phyloP scores from a whole-genome alignment of 1,140 invertebrate species.

The Pemphigus obesinymphae region DNA sequence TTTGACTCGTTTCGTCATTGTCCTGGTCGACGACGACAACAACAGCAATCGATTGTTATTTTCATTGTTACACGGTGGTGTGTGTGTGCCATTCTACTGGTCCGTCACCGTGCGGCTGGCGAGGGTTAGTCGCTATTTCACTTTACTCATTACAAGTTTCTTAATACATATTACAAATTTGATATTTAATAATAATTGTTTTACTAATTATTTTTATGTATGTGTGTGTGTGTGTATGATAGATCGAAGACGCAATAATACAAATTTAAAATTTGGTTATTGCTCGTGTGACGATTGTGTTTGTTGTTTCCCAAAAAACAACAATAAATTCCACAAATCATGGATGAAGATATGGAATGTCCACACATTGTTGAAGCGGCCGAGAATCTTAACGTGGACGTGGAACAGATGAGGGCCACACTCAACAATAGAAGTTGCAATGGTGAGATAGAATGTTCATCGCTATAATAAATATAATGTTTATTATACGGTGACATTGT shows the following conservation, averaged over 20 bases:
- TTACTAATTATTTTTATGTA: not conserved
- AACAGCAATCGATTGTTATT: not conserved
- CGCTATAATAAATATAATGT: not conserved
- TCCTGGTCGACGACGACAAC: not conserved
- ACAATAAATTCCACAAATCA: not conserved
- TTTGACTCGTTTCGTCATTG: not conserved
- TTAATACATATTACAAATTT: not conserved
- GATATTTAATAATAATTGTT: not conserved
- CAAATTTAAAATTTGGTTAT: not conserved
- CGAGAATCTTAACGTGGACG: not conserved
- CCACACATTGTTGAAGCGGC: not conserved
- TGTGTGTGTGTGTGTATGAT: not conserved
- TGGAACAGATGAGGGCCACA: not conserved
- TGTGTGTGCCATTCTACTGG: too few species aligned
- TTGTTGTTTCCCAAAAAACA: not conserved
- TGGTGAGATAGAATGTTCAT: not conserved
- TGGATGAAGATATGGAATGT: slow-evolving; percentile 18
- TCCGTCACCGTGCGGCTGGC: too few species aligned
- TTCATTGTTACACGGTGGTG: not conserved
- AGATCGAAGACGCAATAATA: not conserved
- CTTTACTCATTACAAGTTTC: not conserved
- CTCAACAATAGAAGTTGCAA: slow-evolving; percentile 32
- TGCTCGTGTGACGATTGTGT: not conserved
- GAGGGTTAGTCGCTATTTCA: too few species aligned
- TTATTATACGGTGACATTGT: not conserved